Base-by-base conservation (phyloP, 1,140 invertebrate genomes). In the Cydia strobilella region DNA sequence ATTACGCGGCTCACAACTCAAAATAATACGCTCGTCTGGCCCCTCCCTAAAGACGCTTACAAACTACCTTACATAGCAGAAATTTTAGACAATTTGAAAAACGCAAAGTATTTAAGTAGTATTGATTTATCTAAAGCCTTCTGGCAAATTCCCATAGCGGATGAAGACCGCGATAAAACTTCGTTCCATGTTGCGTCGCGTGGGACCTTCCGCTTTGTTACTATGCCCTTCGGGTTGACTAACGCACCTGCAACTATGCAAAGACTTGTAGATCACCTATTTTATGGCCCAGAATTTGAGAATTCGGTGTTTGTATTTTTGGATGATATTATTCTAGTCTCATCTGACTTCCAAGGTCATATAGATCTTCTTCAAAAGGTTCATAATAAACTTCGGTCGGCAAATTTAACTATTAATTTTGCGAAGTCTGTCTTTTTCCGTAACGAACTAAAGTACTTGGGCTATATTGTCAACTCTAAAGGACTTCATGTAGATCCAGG, bases 281-380 rank as follows among this genome's bases (percentile, higher is more conserved):
- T 48, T 48, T 48, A 48, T 48, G 45, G 35, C 35, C 45, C 45
- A 13, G 71, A 72, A 3, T 72, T 72, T 20, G 71, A 72, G 9
- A 15, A n/a, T 2, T 42, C 12, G n/a, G 71, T 72, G 4, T 72
- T 72, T 48, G 35, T n/a, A 7, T 72, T 42, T 48, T 9, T 72
- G 13, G 71, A 72, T 23, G 71, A 72, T 72, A 72, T 72, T 18
- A 48, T 72, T 12, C 13, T 42, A n/a, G 71, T 72, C 9, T n/a
- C 12, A 9, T n/a, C 10, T 71, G 15, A 23, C n/a, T 71, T 71
- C 31, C 10, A 71, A 23, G 66, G 23, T 15, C 66, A 71, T n/a
- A 23, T 71, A 9, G 1, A n/a, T 20, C 23, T 71, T 27, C 66
- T 90, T 93, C 75, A 4, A 86, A 1, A 7, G 54, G 42, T 72